Evolutionary conservation across 1,140 invertebrate genomes (phyloP), one percentile per base, ranked within the genome.

Genomic region (Trachymyrmex cornetzi): DNA sequence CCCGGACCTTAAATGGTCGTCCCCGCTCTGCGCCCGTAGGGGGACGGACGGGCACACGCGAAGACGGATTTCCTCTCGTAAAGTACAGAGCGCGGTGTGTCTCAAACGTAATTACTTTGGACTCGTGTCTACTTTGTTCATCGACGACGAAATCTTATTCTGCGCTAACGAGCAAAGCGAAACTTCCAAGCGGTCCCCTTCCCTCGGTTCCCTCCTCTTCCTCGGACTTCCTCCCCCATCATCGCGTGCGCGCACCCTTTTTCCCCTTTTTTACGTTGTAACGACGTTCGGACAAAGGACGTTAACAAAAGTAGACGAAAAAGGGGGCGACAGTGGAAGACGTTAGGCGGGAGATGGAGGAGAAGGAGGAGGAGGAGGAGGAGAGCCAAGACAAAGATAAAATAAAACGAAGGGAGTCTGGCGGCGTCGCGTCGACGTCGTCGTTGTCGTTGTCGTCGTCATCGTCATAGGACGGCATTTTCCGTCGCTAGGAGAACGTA

Each of bases 231-330:
- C 59, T 48, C 34, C 34, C 66, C 19, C 64, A 66, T n/a, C 22
- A 1, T 14, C 34, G 30, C 22, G 34, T 34, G 67, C 53, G 53
- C 38, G 19, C 30, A 14, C 48, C 63, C 44, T 84, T 84, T 84
- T 84, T 84, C 80, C 55, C 55, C 53, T 63, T 84, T 84, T 75
- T 84, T 84, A 67, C 77, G 75, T 71, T 85, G 80, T 87, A 87
- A 87, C 86, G 69, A 87, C 80, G 80, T 84, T 81, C 77, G 86
- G 81, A 87, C 86, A 87, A 87, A 87, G 80, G 80, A 85, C 61
- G 86, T 85, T 87, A 87, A 87, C 86, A 87, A 87, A 87, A 87
- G 86, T 85, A 72, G 86, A 75, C 69, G 80, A 84, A 84, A 84
- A 84, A 75, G 80, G 67, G 55, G 80, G 27, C 69, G 69, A 82